Conservation (phyloP, 2,797 vertebrate genomes). For the Scarus forsteni region DNA sequence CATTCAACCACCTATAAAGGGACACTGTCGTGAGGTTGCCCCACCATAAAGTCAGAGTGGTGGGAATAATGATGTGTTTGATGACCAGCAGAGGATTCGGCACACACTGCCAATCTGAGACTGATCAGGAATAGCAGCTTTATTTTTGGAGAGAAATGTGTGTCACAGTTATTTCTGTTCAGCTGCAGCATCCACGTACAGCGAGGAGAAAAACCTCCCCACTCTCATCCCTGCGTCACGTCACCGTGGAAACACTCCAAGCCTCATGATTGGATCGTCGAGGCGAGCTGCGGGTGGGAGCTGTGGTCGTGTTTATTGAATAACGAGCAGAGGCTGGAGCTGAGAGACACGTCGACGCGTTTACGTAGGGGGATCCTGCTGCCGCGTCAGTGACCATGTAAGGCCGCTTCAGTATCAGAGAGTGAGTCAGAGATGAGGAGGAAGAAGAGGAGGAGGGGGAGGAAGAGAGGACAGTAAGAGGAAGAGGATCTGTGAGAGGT, state of each 20-base stretch:
- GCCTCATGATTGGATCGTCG: conserved; percentile 19
- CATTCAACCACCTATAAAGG: background rate
- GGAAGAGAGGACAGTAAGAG: conserved; percentile 1
- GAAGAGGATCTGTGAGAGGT: conserved; percentile 4
- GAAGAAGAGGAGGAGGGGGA: conserved; percentile 3
- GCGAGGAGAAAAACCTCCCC: conserved; percentile 19
- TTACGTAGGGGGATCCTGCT: conserved; percentile 75
- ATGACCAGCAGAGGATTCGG: background rate
- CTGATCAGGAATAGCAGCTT: conserved; percentile 28
- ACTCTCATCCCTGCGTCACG: conserved; percentile 54
- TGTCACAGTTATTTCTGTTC: conserved; percentile 57
- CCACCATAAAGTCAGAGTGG: background rate
- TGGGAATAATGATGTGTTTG: background rate
- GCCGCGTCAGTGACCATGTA: conserved; percentile 80
- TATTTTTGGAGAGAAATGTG: conserved; percentile 43
- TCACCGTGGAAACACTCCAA: conserved; percentile 68
- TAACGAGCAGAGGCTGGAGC: conserved; percentile 31
- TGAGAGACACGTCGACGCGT: conserved; percentile 28
- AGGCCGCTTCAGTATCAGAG: conserved; percentile 33
- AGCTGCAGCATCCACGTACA: conserved; percentile 23
- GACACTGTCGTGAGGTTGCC: no score
- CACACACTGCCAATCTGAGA: background rate
- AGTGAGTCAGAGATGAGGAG: conserved; percentile 47
- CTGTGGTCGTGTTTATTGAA: conserved; percentile 7
- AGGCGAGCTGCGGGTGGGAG: conserved; percentile 6